A percentile compares a stretch with the other conserved stretches of the same genome.
These are phyloP conservation scores for Raphicerus campestris DNA, from an alignment of 2,113 vertebrate species.

Conservation along the genomic window DNA sequence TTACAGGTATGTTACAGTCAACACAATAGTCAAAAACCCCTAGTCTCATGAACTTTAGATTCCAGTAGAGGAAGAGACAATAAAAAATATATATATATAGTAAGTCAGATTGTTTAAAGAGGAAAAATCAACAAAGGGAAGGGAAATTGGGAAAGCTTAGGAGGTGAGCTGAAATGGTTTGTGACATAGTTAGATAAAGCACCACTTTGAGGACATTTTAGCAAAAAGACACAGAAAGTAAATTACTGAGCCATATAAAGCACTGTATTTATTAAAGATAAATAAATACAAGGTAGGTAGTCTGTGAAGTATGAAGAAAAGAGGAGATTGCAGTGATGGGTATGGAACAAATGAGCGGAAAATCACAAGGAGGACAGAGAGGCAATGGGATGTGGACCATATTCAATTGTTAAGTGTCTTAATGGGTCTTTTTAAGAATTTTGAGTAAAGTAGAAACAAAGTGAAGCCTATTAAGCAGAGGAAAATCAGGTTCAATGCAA, in stretches of 20 bases:
- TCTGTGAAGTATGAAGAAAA: background rate
- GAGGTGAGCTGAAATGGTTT: background rate
- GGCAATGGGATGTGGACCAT: background rate
- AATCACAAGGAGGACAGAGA: background rate
- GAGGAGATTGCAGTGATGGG: rapidly evolving
- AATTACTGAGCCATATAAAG: background rate
- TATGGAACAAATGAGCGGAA: background rate
- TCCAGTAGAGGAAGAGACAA: background rate
- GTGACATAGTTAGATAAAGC: background rate
- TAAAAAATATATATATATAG: background rate
- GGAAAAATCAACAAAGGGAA: background rate
- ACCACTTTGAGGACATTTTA: background rate
- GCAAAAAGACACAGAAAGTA: background rate
- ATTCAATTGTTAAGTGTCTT: background rate
- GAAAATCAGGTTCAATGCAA: background rate
- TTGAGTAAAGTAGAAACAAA: background rate
- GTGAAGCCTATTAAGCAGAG: background rate
- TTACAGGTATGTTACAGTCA: background rate
- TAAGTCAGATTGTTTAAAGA: background rate
- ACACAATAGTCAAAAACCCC: background rate
- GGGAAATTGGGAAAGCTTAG: background rate
- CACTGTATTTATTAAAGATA: background rate
- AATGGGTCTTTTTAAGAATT: too few species aligned
- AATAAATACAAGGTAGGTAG: background rate
- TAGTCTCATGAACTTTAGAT: background rate